Evolutionary conservation across 2,797 vertebrate species (phyloP), one percentile per base, ranked within the genome.

Genomic region (Scomberomorus guttatus): DNA sequence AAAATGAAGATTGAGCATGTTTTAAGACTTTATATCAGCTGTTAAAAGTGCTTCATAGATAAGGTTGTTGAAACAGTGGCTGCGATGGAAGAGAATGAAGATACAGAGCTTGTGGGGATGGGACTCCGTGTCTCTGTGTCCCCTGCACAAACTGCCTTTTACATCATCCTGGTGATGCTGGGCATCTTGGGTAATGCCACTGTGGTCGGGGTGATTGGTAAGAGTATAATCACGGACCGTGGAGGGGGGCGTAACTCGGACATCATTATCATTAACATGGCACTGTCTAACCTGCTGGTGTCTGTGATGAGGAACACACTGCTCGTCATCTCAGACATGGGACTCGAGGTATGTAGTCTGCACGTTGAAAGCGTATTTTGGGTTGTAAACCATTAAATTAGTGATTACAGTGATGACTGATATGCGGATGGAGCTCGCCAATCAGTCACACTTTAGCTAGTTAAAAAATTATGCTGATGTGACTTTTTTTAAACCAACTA

Each of bases 181-280:
- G 95, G 95, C 27, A 90, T 96, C 57, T 0, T 94, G 63, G 96
- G 96, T 14, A 96, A 96, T 24, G 48, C 67, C 63, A 74, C 80
- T 0, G 95, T 96, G 56, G 77, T 96, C 2, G 66, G 48, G 1
- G 95, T 96, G 24, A 94, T 96, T 18, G 93, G 95, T 1, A 89
- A 91, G 48, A 87, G 85, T 10, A 82, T 95, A 7, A 14, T 94
- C 1, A 74, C 46, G n/a, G 91, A 90, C 5, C 73, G 69, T 0
- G 58, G 81, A 1, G 80, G 83, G 1, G 90, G 91, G 39, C 91
- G 89, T 0, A 94, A 89, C 83, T 95, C 96, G 0, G 95, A 97
- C 67, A 90, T 96, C 74, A 95, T 96, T 56, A 93, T 97, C 34
- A 80, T 95, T 11, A 96, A 97, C 92, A 94, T 97, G 93, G 94